A percentile compares a stretch with the other conserved stretches of the same genome.
Conservation (phyloP, 2,797 vertebrate species). For the Orientallactaga sibirica region DNA sequence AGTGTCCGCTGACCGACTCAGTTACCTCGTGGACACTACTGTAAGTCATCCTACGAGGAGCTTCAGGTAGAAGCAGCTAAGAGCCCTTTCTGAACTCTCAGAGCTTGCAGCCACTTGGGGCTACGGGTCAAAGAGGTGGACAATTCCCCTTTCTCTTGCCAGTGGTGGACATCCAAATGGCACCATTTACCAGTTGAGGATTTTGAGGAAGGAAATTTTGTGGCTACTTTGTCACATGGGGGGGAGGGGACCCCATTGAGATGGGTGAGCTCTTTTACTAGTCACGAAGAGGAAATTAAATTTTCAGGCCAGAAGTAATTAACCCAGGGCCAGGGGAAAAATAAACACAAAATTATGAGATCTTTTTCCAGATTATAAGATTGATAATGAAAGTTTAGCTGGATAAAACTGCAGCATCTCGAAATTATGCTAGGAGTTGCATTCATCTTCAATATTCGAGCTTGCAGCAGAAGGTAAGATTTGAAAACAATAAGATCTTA, state of each 20-base stretch:
- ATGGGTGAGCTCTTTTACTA: not conserved
- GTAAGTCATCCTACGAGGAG: not conserved
- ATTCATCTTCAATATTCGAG: not conserved
- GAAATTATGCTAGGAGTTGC: not conserved
- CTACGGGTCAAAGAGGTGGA: not conserved
- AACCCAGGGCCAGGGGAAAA: not conserved
- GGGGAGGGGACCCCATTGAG: not conserved
- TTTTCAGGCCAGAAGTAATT: constrained; percentile 30
- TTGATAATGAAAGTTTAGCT: not conserved
- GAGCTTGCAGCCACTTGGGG: not conserved
- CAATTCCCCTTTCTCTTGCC: not conserved
- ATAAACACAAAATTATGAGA: constrained; percentile 19
- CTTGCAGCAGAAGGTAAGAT: not conserved
- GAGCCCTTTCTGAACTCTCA: not conserved
- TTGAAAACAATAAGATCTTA: not conserved
- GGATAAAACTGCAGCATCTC: not conserved
- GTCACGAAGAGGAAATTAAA: constrained; percentile 56
- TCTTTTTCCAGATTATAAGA: constrained; percentile 13
- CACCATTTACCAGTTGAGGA: not conserved
- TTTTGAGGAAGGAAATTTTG: constrained; percentile 71
- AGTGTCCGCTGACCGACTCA: not conserved
- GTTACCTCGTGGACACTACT: rapidly evolving
- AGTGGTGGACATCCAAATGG: not conserved
- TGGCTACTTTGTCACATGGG: not conserved
- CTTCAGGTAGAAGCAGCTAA: not conserved